Conservation (phyloP, 2,888 invertebrate genomes). For the Sycophila texana region DNA sequence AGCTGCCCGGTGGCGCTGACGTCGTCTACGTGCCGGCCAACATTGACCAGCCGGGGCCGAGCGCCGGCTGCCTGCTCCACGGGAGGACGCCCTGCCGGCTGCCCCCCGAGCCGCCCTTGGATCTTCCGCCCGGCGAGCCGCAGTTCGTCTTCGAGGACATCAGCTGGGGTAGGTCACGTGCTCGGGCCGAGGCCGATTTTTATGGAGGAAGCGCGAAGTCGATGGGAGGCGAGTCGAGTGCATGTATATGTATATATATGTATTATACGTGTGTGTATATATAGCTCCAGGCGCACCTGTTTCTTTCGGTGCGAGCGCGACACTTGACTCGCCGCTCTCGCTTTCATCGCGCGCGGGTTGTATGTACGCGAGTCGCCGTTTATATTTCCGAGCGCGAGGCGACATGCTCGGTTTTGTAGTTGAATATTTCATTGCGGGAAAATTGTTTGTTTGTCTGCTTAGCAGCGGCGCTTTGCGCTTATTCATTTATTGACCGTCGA, state of each 20-base stretch:
- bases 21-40: slow-evolving; percentile 65
- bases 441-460: too few species aligned
- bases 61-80: slow-evolving; percentile 69
- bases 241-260: neutral
- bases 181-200: slow-evolving; percentile 1
- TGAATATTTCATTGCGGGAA: too few species aligned
- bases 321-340: too few species aligned
- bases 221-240: neutral
- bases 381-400: too few species aligned
- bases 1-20: slow-evolving; percentile 68
- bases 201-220: too few species aligned
- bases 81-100: slow-evolving; percentile 62
- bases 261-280: neutral
- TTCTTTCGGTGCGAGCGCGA: too few species aligned
- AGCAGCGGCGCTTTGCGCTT: too few species aligned
- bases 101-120: slow-evolving; percentile 61
- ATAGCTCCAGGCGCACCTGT: too few species aligned
- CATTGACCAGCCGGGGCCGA: slow-evolving; percentile 59
- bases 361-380: too few species aligned
- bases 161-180: slow-evolving; percentile 72
- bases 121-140: slow-evolving; percentile 34
- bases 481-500: too few species aligned
- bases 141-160: slow-evolving; percentile 74
- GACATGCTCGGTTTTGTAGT: too few species aligned
- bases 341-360: too few species aligned